phyloP scores from a whole-genome alignment of 2,113 vertebrate species.

The Apodemus sylvaticus region DNA sequence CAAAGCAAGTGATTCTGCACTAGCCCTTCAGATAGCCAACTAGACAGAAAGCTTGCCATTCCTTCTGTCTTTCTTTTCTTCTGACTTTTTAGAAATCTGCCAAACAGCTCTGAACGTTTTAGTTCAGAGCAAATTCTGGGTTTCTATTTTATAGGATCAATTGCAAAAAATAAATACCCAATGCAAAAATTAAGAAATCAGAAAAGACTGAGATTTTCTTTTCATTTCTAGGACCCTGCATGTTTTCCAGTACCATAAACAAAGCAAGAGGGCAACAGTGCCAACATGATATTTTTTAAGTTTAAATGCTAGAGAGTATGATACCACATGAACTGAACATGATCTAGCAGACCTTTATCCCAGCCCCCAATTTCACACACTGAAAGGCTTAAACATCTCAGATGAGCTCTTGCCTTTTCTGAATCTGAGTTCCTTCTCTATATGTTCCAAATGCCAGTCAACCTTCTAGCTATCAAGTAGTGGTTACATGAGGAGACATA shows the following conservation, averaged over 20 bases:
- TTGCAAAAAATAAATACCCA: slow-evolving; percentile 16
- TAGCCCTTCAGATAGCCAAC: slow-evolving; percentile 79
- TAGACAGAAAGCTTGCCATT: slow-evolving; percentile 71
- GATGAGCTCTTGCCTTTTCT: neutral
- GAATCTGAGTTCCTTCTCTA: neutral
- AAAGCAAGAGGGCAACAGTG: neutral
- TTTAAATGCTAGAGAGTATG: neutral
- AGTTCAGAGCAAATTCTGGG: slow-evolving; percentile 85
- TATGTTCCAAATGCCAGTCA: neutral
- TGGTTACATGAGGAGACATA: neutral
- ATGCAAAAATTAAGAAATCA: neutral
- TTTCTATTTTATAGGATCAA: neutral
- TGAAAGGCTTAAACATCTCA: neutral
- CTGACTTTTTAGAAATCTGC: neutral
- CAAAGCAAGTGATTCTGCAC: slow-evolving; percentile 80
- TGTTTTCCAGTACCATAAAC: slow-evolving; percentile 15
- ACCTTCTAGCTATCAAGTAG: neutral
- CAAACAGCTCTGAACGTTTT: slow-evolving; percentile 79
- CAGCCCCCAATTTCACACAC: neutral
- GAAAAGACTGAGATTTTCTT: neutral
- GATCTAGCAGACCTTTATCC: neutral
- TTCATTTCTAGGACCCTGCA: neutral
- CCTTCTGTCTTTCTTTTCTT: neutral
- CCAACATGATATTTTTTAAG: neutral
- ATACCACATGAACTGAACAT: neutral